phyloP scores from a whole-genome alignment of 1,140 invertebrate genomes.

The Sesamia nonagrioides region DNA sequence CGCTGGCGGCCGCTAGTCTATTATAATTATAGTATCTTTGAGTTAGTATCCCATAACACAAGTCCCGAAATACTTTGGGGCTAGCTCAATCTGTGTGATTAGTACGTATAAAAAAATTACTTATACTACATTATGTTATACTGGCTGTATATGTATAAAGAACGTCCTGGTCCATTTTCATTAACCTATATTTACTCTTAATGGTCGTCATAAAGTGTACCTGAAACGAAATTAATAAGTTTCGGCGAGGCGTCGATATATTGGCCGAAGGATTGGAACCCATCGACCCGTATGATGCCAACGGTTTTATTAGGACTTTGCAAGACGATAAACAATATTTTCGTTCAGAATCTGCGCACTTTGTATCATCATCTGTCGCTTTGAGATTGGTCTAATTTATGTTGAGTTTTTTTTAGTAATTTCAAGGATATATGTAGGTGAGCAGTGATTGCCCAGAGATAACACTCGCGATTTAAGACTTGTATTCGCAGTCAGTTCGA shows the following conservation, averaged over 20 bases:
- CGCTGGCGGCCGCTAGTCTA: no score
- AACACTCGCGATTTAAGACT: no score
- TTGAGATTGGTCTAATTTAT: background rate
- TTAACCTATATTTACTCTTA: background rate
- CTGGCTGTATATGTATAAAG: no score
- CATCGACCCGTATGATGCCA: conserved; percentile 16
- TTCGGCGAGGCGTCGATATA: background rate
- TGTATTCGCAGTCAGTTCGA: no score
- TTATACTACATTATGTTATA: no score
- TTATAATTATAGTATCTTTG: no score
- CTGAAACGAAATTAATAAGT: conserved; percentile 15
- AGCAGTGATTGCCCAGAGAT: no score
- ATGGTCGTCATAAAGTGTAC: conserved; percentile 5
- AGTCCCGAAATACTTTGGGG: no score
- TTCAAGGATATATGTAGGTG: background rate
- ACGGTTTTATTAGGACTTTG: conserved; percentile 13
- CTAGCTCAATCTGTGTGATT: no score
- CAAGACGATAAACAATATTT: conserved; percentile 14
- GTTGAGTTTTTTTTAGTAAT: background rate
- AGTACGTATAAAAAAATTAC: no score
- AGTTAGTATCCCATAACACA: no score
- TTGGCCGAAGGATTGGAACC: background rate
- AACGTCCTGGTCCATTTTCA: no score
- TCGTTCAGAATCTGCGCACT: conserved; percentile 9
- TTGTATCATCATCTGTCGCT: background rate